Evolutionary conservation across 2,113 vertebrate genomes (phyloP).

Genomic region (Vimba vimba): DNA sequence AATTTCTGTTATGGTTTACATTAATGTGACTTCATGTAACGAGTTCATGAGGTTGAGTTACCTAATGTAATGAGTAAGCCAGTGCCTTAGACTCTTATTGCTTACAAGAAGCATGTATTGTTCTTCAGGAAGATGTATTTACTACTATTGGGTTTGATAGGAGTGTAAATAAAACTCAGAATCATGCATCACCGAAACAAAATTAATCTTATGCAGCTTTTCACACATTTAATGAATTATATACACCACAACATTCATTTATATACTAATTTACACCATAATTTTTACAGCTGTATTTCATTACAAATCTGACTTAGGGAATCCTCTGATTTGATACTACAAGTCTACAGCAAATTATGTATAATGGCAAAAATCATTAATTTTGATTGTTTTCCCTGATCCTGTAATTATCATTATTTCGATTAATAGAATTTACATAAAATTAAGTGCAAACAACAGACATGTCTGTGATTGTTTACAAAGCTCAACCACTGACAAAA

Average conservation of each 20-base stretch:
- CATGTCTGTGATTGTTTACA: background rate
- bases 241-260: background rate
- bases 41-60: background rate
- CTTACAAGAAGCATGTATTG: background rate
- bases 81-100: background rate
- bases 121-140: background rate
- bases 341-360: no score
- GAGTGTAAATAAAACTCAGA: background rate
- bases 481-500: background rate
- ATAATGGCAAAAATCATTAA: background rate
- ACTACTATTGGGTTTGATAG: background rate
- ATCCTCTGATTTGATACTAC: background rate
- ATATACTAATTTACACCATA: background rate
- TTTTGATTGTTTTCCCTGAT: background rate
- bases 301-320: background rate
- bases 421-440: background rate
- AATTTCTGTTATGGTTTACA: background rate
- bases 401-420: background rate
- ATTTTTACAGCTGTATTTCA: background rate
- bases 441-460: background rate
- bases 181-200: background rate
- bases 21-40: background rate
- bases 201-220: background rate
- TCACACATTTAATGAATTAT: background rate
- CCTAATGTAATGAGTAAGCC: background rate